Evolutionary conservation across 53 echinoderm and acorn worm genomes (phyloP).

Genomic region (Zoroaster sp.): DNA sequence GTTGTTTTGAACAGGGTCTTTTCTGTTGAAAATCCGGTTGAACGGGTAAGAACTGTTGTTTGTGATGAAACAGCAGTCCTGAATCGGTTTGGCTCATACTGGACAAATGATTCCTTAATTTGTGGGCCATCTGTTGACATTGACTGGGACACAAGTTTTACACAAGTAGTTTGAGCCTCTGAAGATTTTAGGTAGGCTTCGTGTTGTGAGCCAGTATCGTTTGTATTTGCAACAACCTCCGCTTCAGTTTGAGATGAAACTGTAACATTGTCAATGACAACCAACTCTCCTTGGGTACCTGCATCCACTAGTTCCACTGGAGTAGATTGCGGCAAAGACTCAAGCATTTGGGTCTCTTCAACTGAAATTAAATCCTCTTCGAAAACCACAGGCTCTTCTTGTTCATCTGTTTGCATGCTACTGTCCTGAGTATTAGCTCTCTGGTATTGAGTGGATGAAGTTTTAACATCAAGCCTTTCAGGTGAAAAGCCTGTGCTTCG

Average conservation of each 20-base stretch:
- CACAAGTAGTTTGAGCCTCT: conserved; percentile 48
- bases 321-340: not conserved
- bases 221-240: not conserved
- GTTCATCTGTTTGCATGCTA: conserved; percentile 18
- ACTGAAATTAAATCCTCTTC: not conserved
- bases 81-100: conserved; percentile 56
- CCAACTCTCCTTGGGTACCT: conserved; percentile 35
- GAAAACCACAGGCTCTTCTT: not conserved
- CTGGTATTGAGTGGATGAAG: conserved; percentile 22
- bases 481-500: conserved; percentile 40
- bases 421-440: not conserved
- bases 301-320: not conserved
- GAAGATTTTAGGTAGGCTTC: not conserved
- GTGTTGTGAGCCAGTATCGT: not conserved
- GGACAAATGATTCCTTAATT: conserved; percentile 35
- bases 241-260: not conserved
- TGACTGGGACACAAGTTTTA: not conserved
- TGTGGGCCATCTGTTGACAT: conserved; percentile 48
- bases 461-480: not conserved
- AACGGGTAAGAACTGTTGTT: conserved; percentile 1
- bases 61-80: not conserved
- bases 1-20: not conserved
- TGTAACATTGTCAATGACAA: not conserved
- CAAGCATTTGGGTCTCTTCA: not conserved
- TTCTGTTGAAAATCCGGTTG: conserved; percentile 34